These are phyloP conservation scores for Lanistes nyassanus DNA, from an alignment of 1,140 invertebrate genomes.

Conservation along the genomic window DNA sequence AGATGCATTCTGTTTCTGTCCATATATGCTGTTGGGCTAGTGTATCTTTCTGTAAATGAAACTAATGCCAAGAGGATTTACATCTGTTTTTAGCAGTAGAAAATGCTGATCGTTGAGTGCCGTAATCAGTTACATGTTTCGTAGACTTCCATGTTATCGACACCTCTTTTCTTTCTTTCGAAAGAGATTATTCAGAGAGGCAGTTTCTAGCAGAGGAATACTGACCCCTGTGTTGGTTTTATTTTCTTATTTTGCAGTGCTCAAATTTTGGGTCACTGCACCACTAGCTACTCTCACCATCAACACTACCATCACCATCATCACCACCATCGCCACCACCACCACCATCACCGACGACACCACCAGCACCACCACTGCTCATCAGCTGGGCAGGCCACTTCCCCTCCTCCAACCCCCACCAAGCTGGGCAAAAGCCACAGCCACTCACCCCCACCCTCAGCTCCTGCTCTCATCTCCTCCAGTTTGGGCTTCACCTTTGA, in stretches of 20 bases:
- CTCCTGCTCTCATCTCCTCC: neutral
- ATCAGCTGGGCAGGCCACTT: slow-evolving; percentile 6
- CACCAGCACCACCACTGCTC: slow-evolving; percentile 16
- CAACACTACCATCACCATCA: slow-evolving; percentile 15
- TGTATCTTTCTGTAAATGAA: no score
- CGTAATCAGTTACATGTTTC: no score
- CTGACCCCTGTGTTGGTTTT: slow-evolving; percentile 26
- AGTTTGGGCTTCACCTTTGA: slow-evolving; percentile 8
- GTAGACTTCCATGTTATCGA: no score
- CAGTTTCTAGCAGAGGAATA: neutral
- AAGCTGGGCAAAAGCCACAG: neutral
- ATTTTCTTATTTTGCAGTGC: slow-evolving; percentile 35
- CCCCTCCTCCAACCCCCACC: slow-evolving; percentile 1
- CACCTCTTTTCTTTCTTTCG: no score
- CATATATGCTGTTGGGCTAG: no score
- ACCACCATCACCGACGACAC: slow-evolving; percentile 17
- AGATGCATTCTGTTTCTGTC: no score
- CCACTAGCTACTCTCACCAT: slow-evolving; percentile 27
- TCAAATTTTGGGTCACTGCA: slow-evolving; percentile 19
- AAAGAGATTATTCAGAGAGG: no score
- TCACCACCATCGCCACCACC: slow-evolving; percentile 17
- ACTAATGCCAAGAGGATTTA: no score
- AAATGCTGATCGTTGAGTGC: no score
- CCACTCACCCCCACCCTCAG: slow-evolving; percentile 9
- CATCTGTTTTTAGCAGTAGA: no score